phyloP scores from a whole-genome alignment of 2,113 vertebrate species.

The Marmota monax region DNA sequence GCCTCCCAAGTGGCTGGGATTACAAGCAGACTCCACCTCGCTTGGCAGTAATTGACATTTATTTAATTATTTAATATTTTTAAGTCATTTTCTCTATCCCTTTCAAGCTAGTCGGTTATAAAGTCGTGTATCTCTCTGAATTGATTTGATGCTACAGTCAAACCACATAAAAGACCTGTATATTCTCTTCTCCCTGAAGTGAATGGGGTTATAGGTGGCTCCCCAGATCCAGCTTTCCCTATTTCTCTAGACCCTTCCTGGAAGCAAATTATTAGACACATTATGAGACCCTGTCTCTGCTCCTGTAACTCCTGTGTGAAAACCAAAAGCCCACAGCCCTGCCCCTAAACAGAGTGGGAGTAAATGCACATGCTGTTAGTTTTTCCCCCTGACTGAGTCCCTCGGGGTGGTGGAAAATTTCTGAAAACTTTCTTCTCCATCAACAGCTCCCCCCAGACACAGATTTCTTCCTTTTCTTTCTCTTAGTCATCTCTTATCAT shows the following conservation, averaged over 20 bases:
- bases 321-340: not conserved
- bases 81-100: slow-evolving; percentile 9
- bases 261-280: not conserved
- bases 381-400: not conserved
- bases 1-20: too few relatives aligned
- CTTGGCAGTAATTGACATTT: not conserved
- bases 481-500: not conserved
- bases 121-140: not conserved
- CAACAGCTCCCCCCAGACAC: not conserved
- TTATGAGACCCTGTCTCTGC: accelerated
- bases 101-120: not conserved
- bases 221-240: not conserved
- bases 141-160: not conserved
- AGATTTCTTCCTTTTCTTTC: not conserved
- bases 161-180: not conserved
- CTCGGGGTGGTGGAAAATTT: not conserved
- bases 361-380: not conserved
- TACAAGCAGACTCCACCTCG: too few relatives aligned
- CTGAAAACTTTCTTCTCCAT: not conserved
- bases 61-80: slow-evolving; percentile 21
- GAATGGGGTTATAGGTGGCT: not conserved
- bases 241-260: not conserved
- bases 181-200: not conserved
- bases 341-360: not conserved
- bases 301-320: not conserved